These are phyloP conservation scores for Brenthis hecate DNA, from an alignment of 2,888 invertebrate species.

Conservation along the genomic window DNA sequence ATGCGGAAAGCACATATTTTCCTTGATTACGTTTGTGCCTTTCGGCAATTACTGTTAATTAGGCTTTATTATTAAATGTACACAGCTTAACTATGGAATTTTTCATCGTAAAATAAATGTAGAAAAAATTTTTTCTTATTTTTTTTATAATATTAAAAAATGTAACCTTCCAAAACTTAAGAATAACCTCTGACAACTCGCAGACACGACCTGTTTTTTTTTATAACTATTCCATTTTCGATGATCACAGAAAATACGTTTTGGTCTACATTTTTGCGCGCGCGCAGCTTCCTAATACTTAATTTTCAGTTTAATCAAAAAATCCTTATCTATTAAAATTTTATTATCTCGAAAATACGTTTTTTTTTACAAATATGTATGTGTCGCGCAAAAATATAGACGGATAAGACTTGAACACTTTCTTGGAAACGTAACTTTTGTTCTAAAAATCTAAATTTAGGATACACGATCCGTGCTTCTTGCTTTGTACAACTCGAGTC, in stretches of 20 bases:
- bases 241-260: slow-evolving; percentile 75
- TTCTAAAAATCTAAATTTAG: slow-evolving; percentile 78
- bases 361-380: slow-evolving; percentile 52
- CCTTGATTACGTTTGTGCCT: slow-evolving; percentile 43
- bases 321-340: slow-evolving; percentile 57
- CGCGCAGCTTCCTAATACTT: slow-evolving; percentile 45
- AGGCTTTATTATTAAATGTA: slow-evolving; percentile 75
- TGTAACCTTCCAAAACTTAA: slow-evolving; percentile 71
- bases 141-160: slow-evolving; percentile 70
- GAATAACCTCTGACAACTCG: slow-evolving; percentile 68
- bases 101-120: slow-evolving; percentile 73
- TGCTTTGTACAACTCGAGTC: slow-evolving; percentile 70
- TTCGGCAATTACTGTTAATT: slow-evolving; percentile 58
- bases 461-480: slow-evolving; percentile 80
- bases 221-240: slow-evolving; percentile 72
- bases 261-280: slow-evolving; percentile 52
- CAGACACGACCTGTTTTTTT: slow-evolving; percentile 66
- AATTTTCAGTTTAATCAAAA: slow-evolving; percentile 54
- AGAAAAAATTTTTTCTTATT: slow-evolving; percentile 67
- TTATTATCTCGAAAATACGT: slow-evolving; percentile 63
- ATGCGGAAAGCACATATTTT: slow-evolving; percentile 29
- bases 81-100: slow-evolving; percentile 79
- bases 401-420: slow-evolving; percentile 71
- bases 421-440: slow-evolving; percentile 79
- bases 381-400: slow-evolving; percentile 51